Evolutionary conservation across 2,888 invertebrate genomes (phyloP).

Genomic region (Agrochola circellaris): DNA sequence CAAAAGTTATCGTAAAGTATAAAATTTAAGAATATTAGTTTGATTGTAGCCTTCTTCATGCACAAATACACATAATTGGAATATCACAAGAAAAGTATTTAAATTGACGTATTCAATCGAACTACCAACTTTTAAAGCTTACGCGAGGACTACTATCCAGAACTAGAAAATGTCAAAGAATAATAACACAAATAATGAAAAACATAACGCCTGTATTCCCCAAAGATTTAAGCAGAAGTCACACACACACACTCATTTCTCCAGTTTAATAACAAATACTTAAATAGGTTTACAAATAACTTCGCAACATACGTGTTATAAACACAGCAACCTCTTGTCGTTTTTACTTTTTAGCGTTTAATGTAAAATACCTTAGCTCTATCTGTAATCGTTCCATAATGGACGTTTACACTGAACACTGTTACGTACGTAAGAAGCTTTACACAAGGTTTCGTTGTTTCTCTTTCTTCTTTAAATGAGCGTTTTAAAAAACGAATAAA

Average conservation of each 20-base stretch:
- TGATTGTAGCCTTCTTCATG: neutral
- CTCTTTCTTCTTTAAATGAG: slow-evolving; percentile 1
- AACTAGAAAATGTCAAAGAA: neutral
- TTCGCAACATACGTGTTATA: neutral
- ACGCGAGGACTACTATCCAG: neutral
- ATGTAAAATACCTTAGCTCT: slow-evolving; percentile 5
- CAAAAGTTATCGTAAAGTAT: neutral
- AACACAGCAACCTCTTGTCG: neutral
- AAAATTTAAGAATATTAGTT: neutral
- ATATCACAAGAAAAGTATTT: neutral
- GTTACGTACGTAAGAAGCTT: slow-evolving; percentile 12
- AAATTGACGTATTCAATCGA: neutral
- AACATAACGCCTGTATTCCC: neutral
- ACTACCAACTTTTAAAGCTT: too few species aligned
- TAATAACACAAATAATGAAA: neutral
- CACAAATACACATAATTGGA: neutral
- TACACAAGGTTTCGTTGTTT: slow-evolving; percentile 8
- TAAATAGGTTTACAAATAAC: neutral
- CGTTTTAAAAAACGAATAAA: slow-evolving; percentile 4
- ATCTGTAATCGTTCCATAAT: slow-evolving; percentile 10
- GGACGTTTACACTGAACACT: neutral
- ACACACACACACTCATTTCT: neutral
- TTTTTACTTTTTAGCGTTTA: slow-evolving; percentile 6
- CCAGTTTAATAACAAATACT: neutral
- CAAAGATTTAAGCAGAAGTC: neutral